phyloP scores from a whole-genome alignment of 2,888 invertebrate genomes.

The Drosophila nigritarsus region DNA sequence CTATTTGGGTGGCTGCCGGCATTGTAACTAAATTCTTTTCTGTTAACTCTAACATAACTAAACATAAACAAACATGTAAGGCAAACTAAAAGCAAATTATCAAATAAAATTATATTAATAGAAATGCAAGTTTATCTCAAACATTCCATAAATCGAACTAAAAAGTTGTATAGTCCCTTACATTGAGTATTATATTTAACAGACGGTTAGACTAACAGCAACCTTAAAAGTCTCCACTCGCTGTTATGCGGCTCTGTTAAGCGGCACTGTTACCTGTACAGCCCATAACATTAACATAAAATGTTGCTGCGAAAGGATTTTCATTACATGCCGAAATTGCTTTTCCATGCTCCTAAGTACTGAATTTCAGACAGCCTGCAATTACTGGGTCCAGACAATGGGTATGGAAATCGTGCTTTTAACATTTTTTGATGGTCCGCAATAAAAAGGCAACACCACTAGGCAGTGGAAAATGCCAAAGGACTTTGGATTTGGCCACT shows the following conservation, averaged over 20 bases:
- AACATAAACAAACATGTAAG: not conserved
- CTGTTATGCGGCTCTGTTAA: not conserved
- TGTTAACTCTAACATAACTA: not conserved
- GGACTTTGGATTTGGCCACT: conserved; percentile 36
- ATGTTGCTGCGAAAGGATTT: conserved; percentile 16
- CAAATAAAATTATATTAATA: not conserved
- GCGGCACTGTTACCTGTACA: conserved; percentile 2
- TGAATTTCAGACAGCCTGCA: conserved; percentile 43
- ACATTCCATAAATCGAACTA: not conserved
- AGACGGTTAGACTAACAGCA: conserved; percentile 4
- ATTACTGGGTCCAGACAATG: conserved; percentile 66
- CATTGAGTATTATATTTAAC: not conserved
- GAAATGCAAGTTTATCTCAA: not conserved
- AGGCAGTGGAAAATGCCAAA: conserved; percentile 20
- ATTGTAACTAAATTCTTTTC: not conserved
- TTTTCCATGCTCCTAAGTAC: conserved; percentile 13
- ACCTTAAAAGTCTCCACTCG: conserved; percentile 63
- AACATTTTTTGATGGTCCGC: conserved; percentile 68
- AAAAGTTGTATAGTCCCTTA: not conserved
- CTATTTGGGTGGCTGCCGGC: conserved; percentile 16
- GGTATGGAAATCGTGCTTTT: conserved; percentile 60
- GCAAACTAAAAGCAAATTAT: not conserved
- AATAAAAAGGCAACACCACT: conserved; percentile 59
- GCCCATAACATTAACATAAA: conserved; percentile 16
- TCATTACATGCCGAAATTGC: conserved; percentile 23